Evolutionary conservation across 64 coral and sea anemone genomes (phyloP).

Genomic region (Montipora capricornis): DNA sequence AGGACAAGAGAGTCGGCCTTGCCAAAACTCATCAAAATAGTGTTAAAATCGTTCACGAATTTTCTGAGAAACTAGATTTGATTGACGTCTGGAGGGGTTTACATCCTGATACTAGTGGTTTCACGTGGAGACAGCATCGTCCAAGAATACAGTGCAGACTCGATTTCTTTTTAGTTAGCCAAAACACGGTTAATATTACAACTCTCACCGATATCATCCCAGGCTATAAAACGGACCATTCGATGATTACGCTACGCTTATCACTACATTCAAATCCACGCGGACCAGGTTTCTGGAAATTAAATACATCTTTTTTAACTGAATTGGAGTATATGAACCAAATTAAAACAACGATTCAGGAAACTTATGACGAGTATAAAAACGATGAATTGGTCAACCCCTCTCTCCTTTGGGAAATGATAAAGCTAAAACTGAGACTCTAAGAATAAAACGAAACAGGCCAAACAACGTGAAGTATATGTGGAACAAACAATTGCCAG

Average conservation of each 20-base stretch:
- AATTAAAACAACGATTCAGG: too few relatives aligned
- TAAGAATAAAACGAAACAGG: not conserved
- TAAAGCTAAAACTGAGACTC: not conserved
- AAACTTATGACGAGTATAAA: too few relatives aligned
- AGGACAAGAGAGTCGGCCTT: not conserved
- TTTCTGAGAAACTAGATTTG: constrained; percentile 23
- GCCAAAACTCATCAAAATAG: not conserved
- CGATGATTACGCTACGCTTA: too few relatives aligned
- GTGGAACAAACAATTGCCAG: constrained; percentile 10
- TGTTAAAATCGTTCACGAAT: constrained; percentile 14
- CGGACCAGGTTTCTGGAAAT: too few relatives aligned
- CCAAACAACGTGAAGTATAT: not conserved
- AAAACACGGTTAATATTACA: too few relatives aligned
- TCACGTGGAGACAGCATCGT: constrained; percentile 14
- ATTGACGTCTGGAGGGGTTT: not conserved
- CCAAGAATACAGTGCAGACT: too few relatives aligned
- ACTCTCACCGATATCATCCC: too few relatives aligned
- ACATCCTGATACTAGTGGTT: constrained; percentile 15
- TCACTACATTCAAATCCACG: too few relatives aligned
- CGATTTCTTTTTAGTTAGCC: too few relatives aligned
- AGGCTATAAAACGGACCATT: too few relatives aligned
- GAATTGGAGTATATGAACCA: too few relatives aligned
- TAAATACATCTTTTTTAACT: too few relatives aligned
- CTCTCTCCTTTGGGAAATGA: not conserved
- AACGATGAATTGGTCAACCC: not conserved